Conservation (phyloP, 2,797 vertebrate genomes). For the Hydrolagus colliei region DNA sequence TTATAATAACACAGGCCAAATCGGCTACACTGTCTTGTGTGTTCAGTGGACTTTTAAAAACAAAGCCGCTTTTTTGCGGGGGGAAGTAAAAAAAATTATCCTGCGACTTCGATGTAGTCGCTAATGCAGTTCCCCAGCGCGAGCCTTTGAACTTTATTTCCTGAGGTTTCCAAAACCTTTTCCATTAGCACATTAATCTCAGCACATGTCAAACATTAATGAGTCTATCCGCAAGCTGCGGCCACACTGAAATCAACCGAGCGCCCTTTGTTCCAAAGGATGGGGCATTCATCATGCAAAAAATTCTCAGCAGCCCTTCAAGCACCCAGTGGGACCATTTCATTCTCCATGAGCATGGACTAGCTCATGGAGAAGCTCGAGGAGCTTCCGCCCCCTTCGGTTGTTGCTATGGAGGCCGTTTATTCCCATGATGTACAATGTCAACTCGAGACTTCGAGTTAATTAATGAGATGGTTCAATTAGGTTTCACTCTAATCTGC, state of each 20-base stretch:
- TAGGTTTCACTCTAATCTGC: too few relatives aligned
- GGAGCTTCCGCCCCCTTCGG: too few relatives aligned
- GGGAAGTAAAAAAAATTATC: neutral
- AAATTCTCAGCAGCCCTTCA: neutral
- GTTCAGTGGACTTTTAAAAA: too few relatives aligned
- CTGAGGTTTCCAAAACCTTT: neutral
- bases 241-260: constrained; percentile 1
- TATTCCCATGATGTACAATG: too few relatives aligned
- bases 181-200: constrained; percentile 22
- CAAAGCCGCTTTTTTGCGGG: too few relatives aligned
- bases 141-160: constrained; percentile 10
- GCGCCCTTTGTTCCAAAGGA: neutral
- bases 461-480: too few relatives aligned
- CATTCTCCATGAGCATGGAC: neutral
- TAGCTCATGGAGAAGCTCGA: too few relatives aligned
- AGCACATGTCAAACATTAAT: neutral
- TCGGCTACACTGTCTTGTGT: too few relatives aligned
- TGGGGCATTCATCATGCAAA: constrained; percentile 21
- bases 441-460: too few relatives aligned
- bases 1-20: too few relatives aligned
- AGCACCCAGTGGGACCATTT: neutral
- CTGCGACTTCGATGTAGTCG: neutral
- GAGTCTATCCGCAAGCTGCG: neutral
- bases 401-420: too few relatives aligned
- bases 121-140: neutral